These are phyloP conservation scores for Diacarnus erythraeanus DNA, from an alignment of 37 sponge, comb jelly and placozoan genomes.

Conservation along the genomic window DNA sequence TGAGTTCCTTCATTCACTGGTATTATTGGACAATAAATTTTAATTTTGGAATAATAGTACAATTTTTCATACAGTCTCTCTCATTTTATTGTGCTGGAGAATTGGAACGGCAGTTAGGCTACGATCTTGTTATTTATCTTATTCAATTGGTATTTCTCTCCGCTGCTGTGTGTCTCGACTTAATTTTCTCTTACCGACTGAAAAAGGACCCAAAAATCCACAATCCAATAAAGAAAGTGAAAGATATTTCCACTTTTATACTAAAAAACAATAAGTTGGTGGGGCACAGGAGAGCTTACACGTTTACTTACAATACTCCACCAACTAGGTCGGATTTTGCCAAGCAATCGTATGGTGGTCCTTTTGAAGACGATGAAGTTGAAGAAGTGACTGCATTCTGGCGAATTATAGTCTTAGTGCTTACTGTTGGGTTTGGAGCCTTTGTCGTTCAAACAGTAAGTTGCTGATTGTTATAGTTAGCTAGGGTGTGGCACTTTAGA, in stretches of 20 bases:
- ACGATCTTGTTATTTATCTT: neutral
- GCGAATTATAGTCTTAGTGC: slow-evolving; percentile 23
- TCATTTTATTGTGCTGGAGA: neutral
- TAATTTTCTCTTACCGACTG: slow-evolving; percentile 20
- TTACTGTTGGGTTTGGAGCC: slow-evolving; percentile 8
- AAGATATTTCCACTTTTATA: slow-evolving; percentile 25
- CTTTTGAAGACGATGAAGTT: slow-evolving; percentile 46
- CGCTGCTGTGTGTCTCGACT: slow-evolving; percentile 28
- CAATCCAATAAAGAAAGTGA: slow-evolving; percentile 32
- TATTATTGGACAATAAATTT: slow-evolving; percentile 63
- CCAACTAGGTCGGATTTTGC: slow-evolving; percentile 26
- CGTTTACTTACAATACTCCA: slow-evolving; percentile 17
- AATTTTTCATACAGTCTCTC: neutral
- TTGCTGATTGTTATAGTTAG: no score
- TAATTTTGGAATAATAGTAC: slow-evolving; percentile 10
- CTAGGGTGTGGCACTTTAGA: neutral
- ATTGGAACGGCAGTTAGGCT: neutral
- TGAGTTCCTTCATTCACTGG: slow-evolving; percentile 57
- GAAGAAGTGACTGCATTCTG: slow-evolving; percentile 56
- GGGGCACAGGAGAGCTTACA: slow-evolving; percentile 34
- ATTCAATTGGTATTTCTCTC: slow-evolving; percentile 8
- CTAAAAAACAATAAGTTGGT: slow-evolving; percentile 9
- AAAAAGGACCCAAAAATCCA: slow-evolving; percentile 42
- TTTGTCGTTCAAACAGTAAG: slow-evolving; percentile 18
- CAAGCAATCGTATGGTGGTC: slow-evolving; percentile 41